phyloP scores from a whole-genome alignment of 2,797 vertebrate genomes.

The Crocidura indochinensis region DNA sequence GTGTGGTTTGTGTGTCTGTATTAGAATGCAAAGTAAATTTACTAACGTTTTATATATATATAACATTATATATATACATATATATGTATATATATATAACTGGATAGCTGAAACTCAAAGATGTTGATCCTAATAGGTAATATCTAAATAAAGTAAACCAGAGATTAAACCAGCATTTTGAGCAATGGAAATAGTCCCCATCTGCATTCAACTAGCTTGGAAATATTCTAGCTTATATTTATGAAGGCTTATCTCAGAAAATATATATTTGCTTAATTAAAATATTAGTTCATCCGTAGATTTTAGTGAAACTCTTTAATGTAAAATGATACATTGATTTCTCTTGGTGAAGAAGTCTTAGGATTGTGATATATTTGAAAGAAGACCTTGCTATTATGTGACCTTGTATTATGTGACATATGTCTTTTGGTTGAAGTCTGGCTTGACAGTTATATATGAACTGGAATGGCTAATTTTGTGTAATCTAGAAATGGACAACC shows the following conservation, averaged over 20 bases:
- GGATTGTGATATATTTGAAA: neutral
- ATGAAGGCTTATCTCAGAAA: neutral
- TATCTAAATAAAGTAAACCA: neutral
- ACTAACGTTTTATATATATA: neutral
- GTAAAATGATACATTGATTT: constrained; percentile 16
- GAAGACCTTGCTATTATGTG: accelerated
- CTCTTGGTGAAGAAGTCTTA: neutral
- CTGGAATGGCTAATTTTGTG: neutral
- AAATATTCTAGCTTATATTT: constrained; percentile 16
- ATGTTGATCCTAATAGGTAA: neutral
- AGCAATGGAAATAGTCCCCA: neutral
- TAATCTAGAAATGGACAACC: neutral
- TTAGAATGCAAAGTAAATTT: neutral
- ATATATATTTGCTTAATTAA: neutral
- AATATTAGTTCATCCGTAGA: neutral
- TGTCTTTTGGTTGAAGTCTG: neutral
- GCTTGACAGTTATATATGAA: neutral
- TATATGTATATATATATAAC: neutral
- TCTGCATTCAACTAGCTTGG: neutral
- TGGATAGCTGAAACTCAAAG: constrained; percentile 11
- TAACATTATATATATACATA: neutral
- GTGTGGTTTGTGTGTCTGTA: too few relatives aligned
- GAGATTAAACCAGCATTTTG: neutral
- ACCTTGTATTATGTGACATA: neutral
- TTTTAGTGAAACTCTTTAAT: constrained; percentile 50